phyloP scores from a whole-genome alignment of 2,797 vertebrate species.

The Acridotheres tristis region DNA sequence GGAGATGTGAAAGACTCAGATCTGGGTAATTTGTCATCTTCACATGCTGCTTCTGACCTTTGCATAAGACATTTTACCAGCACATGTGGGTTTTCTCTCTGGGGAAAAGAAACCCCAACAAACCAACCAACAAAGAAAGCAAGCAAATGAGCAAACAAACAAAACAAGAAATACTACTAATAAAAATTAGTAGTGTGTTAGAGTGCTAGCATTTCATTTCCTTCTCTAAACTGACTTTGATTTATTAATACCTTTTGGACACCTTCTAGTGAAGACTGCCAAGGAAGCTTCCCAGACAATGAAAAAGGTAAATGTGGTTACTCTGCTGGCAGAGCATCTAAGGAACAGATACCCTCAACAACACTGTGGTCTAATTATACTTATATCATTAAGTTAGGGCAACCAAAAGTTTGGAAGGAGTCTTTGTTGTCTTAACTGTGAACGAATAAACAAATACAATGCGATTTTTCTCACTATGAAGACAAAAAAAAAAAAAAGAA shows the following conservation, averaged over 20 bases:
- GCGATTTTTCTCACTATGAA: neutral
- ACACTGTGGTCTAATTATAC: neutral
- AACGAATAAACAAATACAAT: neutral
- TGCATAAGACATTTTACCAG: neutral
- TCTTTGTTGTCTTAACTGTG: neutral
- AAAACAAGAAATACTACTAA: neutral
- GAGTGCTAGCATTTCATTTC: neutral
- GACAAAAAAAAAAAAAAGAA: rapidly evolving
- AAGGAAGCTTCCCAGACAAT: neutral
- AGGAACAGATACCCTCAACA: neutral
- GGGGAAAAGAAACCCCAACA: too few relatives aligned
- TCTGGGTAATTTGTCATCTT: neutral
- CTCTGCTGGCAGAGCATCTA: neutral
- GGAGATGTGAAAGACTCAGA: neutral
- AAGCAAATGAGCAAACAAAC: neutral
- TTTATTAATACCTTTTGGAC: neutral
- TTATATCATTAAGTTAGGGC: neutral
- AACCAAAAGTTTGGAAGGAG: neutral
- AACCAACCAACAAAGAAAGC: neutral
- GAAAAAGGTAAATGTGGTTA: neutral
- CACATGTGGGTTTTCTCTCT: rapidly evolving
- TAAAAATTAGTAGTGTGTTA: neutral
- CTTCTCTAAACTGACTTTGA: neutral
- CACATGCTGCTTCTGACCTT: neutral
- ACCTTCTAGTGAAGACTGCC: neutral